Base-by-base conservation (phyloP, 2,113 vertebrate genomes). In the Phyllostomus discolor region DNA sequence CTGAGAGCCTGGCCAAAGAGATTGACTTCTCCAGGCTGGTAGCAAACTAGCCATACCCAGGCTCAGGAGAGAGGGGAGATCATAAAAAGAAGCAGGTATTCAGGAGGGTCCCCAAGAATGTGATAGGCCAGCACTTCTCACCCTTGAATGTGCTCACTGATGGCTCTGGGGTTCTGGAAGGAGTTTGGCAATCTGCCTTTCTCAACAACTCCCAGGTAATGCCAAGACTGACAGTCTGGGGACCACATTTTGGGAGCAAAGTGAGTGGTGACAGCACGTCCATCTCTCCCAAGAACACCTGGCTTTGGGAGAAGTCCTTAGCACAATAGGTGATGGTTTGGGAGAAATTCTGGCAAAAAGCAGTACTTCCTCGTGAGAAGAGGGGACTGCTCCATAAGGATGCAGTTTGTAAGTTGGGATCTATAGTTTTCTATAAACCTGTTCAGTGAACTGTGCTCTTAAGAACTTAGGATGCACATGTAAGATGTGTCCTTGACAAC, bases 391-490 rank as follows among this genome's bases (percentile, higher is more conserved):
- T 2, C 11, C 7, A 10, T 5, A 38, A 24, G n/a, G 38, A 31
- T 4, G 33, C 57, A 48, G 50, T 38, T 26, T 79, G 79, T 20
- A 35, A 2, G 38, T 76, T 52, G 48, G n/a, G 20, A 48, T 67
- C 35, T 59, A 2, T 46, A 35, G 52, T 50, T 88, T 62, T 15
- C 0, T n/a, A 22, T 24, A 16, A 72, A 17, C 35, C 26, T 38
- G 35, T 0, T 75, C 26, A 72, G 69, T 31, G 48, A 89, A 10
- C 80, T 50, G 67, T 59, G 48, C 14, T 48, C 76, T 83, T 9
- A 15, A 16, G 31, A 48, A 19, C 33, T 10, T 35, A 33, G 54
- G 54, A 15, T 5, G 0, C 4, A 1, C 7, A 1, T 4, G 4
- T 0, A 62, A 72, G 79, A 38, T 31, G 59, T 46, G 46, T 35